A percentile compares a stretch with the other conserved stretches of the same genome.
phyloP scores from a whole-genome alignment of 35 echinoderm and acorn worm genomes.

The Heliocidaris tuberculata region DNA sequence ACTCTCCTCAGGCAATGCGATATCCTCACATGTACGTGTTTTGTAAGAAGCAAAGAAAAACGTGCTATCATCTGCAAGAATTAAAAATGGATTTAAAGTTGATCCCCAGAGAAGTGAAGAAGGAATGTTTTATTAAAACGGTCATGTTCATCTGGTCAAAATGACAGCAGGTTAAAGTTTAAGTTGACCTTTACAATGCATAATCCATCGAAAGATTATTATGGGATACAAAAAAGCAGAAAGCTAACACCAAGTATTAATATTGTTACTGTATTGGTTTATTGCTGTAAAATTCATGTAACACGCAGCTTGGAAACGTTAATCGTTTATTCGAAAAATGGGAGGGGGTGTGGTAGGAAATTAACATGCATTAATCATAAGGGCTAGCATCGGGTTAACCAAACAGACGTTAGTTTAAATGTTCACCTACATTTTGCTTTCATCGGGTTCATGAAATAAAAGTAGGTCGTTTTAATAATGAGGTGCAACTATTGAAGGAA shows the following conservation, averaged over 20 bases:
- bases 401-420: too few species aligned
- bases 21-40: not conserved
- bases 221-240: not conserved
- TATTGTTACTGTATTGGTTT: too few species aligned
- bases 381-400: too few species aligned
- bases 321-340: too few species aligned
- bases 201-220: not conserved
- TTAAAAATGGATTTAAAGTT: not conserved
- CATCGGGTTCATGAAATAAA: not conserved
- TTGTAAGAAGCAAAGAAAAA: not conserved
- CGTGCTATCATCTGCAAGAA: not conserved
- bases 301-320: too few species aligned
- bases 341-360: too few species aligned
- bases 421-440: too few species aligned
- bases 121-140: too few species aligned
- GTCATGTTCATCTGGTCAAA: not conserved
- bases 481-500: too few species aligned
- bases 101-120: not conserved
- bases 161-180: not conserved
- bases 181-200: not conserved
- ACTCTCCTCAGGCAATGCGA: not conserved
- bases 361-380: too few species aligned
- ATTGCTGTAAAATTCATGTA: too few species aligned
- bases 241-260: too few species aligned
- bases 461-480: not conserved